Evolutionary conservation across 2,113 vertebrate species (phyloP).

Genomic region (Phoxinus phoxinus): DNA sequence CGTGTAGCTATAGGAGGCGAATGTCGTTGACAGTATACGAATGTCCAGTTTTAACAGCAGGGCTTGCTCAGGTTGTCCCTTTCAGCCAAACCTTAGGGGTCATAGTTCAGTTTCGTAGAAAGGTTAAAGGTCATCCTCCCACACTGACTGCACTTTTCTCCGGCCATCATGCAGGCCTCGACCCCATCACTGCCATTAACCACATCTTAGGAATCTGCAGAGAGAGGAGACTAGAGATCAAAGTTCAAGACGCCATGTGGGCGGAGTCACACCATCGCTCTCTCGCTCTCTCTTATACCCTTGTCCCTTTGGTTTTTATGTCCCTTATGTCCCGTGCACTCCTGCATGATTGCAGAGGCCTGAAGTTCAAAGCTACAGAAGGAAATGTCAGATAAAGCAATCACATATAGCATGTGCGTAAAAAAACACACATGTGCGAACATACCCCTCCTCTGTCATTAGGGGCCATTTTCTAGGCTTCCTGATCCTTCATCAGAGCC

Average conservation of each 20-base stretch:
- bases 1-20: not conserved
- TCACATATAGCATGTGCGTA: not conserved
- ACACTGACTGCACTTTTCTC: constrained; percentile 17
- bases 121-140: constrained; percentile 49
- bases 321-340: not conserved
- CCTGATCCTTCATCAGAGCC: constrained; percentile 63
- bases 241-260: constrained; percentile 62
- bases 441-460: constrained; percentile 64
- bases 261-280: constrained; percentile 36
- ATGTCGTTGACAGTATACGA: not conserved
- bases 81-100: constrained; percentile 27
- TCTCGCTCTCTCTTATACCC: not conserved
- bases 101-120: constrained; percentile 42
- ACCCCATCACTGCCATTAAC: constrained; percentile 23
- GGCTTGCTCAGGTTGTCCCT: not conserved
- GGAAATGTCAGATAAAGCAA: constrained; percentile 18
- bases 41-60: constrained; percentile 17
- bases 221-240: constrained; percentile 42
- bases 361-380: constrained; percentile 41
- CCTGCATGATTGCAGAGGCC: constrained; percentile 27
- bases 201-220: constrained; percentile 17
- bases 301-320: constrained; percentile 25
- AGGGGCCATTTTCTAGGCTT: constrained; percentile 72
- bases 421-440: constrained; percentile 43
- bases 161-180: not conserved